Percentiles rank a stretch among this genome's conserved stretches.
phyloP scores from a whole-genome alignment of 2,888 invertebrate species.

The Anoplius nigerrimus region DNA sequence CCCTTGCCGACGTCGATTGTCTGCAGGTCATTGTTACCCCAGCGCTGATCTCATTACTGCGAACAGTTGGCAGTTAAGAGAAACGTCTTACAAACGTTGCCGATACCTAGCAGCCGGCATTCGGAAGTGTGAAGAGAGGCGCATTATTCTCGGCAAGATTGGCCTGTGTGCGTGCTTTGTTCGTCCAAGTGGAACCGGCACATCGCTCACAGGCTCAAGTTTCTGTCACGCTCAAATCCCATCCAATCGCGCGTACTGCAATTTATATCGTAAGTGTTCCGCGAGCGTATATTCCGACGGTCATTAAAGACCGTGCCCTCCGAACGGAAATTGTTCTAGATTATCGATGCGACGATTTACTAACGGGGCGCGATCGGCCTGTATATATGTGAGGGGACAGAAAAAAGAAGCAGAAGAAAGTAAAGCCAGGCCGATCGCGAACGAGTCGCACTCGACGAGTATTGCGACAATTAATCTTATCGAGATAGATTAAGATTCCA shows the following conservation, averaged over 20 bases:
- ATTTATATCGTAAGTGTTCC: slow-evolving; percentile 30
- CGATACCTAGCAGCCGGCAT: not conserved
- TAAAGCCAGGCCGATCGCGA: too few relatives aligned
- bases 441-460: too few relatives aligned
- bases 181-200: slow-evolving; percentile 35
- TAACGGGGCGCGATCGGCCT: too few relatives aligned
- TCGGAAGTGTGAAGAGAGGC: slow-evolving; percentile 13
- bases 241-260: slow-evolving; percentile 31
- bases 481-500: too few relatives aligned
- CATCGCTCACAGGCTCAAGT: slow-evolving; percentile 28
- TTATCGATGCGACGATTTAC: slow-evolving; percentile 7
- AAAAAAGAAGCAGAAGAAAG: too few relatives aligned
- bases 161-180: slow-evolving; percentile 18
- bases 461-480: too few relatives aligned
- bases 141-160: not conserved
- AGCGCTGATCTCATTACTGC: too few relatives aligned
- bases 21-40: too few relatives aligned
- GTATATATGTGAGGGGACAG: too few relatives aligned
- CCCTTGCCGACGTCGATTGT: too few relatives aligned
- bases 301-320: slow-evolving; percentile 38
- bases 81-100: too few relatives aligned
- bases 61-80: too few relatives aligned
- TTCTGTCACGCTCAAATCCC: slow-evolving; percentile 40
- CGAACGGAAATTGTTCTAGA: slow-evolving; percentile 32
- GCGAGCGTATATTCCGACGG: slow-evolving; percentile 21